These are phyloP conservation scores for Anarsia innoxiella DNA, from an alignment of 2,888 invertebrate species.

Conservation along the genomic window DNA sequence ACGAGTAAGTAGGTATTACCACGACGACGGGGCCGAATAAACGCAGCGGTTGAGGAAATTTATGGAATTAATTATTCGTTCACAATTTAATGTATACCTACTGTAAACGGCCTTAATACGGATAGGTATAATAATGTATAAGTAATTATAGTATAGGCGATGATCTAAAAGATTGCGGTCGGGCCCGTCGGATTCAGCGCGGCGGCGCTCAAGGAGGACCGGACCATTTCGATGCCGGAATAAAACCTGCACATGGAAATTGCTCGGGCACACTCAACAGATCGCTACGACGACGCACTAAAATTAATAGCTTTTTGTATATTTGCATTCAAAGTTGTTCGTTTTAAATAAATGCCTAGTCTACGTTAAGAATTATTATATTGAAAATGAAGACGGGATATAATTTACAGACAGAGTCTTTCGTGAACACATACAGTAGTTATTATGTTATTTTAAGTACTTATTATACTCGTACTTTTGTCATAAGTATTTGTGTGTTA, in stretches of 20 bases:
- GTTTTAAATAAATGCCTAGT: neutral
- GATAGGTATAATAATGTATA: conserved; percentile 2
- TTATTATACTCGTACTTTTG: no score
- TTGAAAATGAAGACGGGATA: no score
- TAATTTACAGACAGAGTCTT: no score
- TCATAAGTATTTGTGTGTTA: no score
- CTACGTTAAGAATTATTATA: no score
- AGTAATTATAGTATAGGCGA: conserved; percentile 28
- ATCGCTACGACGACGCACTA: conserved; percentile 11
- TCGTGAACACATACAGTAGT: no score
- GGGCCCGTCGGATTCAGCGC: conserved; percentile 43
- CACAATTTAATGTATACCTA: conserved; percentile 3
- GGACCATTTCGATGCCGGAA: conserved; percentile 68
- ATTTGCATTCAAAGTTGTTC: conserved; percentile 8
- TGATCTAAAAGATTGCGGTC: conserved; percentile 59
- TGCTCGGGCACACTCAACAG: conserved; percentile 25
- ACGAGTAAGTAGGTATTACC: neutral
- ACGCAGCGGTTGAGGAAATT: conserved; percentile 1
- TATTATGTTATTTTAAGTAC: no score
- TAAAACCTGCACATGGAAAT: conserved; percentile 43
- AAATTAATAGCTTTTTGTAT: conserved; percentile 5
- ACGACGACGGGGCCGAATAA: no score
- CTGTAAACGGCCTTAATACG: conserved; percentile 4
- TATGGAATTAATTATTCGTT: conserved; percentile 2
- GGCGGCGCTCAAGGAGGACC: conserved; percentile 65